These are phyloP conservation scores for Brachionus rotundiformis DNA, from an alignment of 1,140 invertebrate species.

Conservation along the genomic window DNA sequence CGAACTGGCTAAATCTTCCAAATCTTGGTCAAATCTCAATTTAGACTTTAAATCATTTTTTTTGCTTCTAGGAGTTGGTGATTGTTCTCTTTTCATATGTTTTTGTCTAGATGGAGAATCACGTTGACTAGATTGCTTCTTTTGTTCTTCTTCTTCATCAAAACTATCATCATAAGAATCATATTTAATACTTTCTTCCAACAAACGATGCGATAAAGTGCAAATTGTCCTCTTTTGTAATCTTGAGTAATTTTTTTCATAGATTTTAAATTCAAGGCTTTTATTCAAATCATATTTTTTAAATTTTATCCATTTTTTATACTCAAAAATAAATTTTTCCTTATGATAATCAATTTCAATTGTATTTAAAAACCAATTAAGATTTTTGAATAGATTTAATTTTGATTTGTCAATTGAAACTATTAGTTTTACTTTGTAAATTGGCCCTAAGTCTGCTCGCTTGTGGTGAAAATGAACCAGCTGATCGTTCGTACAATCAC, in stretches of 20 bases:
- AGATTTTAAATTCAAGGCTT: constrained; percentile 15
- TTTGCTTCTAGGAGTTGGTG: neutral
- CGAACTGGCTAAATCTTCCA: neutral
- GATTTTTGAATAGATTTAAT: neutral
- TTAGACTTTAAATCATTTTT: neutral
- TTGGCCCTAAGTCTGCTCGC: neutral
- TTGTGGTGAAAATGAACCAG: constrained; percentile 48
- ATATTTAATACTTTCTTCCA: constrained; percentile 33
- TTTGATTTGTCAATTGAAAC: neutral
- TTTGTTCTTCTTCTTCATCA: neutral
- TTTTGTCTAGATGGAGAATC: neutral
- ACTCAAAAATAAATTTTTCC: constrained; percentile 8
- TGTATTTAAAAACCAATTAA: constrained; percentile 40
- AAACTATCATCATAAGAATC: constrained; percentile 38
- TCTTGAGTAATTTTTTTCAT: neutral
- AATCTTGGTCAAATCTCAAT: constrained; percentile 24
- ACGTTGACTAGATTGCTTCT: neutral
- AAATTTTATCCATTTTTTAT: constrained; percentile 39
- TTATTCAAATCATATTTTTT: constrained; percentile 35
- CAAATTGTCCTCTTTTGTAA: neutral
- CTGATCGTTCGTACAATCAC: neutral
- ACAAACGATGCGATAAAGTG: constrained; percentile 39
- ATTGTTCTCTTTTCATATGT: neutral
- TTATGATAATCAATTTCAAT: constrained; percentile 48
- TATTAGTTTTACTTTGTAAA: constrained; percentile 37